Percentiles rank a stretch among this genome's conserved stretches.
phyloP scores from a whole-genome alignment of 2,888 invertebrate species.

The Gerris lacustris region DNA sequence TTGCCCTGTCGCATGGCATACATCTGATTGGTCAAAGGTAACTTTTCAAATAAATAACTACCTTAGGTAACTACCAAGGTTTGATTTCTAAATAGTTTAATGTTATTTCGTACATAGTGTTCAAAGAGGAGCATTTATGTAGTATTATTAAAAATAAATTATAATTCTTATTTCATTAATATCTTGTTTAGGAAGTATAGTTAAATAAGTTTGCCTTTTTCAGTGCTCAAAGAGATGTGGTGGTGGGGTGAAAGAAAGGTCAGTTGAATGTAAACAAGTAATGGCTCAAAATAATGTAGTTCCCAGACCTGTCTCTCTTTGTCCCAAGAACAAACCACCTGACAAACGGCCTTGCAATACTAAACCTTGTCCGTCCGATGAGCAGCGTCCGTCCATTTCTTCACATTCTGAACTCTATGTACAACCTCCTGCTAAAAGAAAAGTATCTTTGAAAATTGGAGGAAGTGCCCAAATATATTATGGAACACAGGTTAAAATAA shows the following conservation, averaged over 20 bases:
- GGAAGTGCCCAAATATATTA: constrained; percentile 81
- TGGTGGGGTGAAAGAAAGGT: constrained; percentile 73
- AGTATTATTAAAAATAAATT: too few species aligned
- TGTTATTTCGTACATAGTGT: too few species aligned
- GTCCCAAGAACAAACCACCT: constrained; percentile 59
- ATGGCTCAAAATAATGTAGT: constrained; percentile 87
- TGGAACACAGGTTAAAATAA: constrained; percentile 83
- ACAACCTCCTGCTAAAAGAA: constrained; percentile 68
- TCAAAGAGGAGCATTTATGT: too few species aligned
- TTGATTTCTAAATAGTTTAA: too few species aligned
- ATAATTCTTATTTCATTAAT: too few species aligned
- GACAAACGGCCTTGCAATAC: constrained; percentile 74
- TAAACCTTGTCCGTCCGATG: constrained; percentile 60
- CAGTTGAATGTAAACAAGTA: constrained; percentile 74
- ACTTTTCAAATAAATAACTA: constrained; percentile 13
- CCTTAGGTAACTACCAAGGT: too few species aligned
- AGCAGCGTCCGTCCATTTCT: constrained; percentile 60
- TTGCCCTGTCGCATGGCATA: constrained; percentile 83
- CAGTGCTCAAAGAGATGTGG: constrained; percentile 88
- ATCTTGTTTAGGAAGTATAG: too few species aligned
- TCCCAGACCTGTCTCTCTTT: constrained; percentile 60
- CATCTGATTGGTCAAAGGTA: constrained; percentile 71
- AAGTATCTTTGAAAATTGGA: constrained; percentile 72
- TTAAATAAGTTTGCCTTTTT: constrained; percentile 16
- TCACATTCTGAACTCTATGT: constrained; percentile 54